Evolutionary conservation across 1,140 invertebrate species (phyloP).

Genomic region (Pantala flavescens): DNA sequence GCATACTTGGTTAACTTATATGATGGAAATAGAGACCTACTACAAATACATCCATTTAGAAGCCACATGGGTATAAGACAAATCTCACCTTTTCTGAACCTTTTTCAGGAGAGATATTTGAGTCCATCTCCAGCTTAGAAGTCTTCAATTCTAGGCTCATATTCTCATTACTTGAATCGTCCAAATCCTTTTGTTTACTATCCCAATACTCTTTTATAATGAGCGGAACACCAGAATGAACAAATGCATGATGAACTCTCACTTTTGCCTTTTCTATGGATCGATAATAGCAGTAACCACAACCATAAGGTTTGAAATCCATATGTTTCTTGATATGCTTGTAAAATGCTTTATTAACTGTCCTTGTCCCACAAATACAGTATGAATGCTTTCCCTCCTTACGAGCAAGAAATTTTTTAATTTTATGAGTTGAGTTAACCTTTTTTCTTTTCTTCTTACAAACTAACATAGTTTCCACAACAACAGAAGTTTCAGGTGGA

Average conservation of each 20-base stretch:
- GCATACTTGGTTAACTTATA: too few relatives aligned
- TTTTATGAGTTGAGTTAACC: background rate
- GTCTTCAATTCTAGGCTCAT: background rate
- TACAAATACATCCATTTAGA: too few relatives aligned
- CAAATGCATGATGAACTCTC: conserved; percentile 18
- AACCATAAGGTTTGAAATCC: conserved; percentile 17
- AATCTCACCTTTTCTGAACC: too few relatives aligned
- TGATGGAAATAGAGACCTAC: too few relatives aligned
- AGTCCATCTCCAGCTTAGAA: too few relatives aligned
- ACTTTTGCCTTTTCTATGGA: conserved; percentile 21
- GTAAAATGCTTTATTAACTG: conserved; percentile 19
- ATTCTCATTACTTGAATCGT: background rate
- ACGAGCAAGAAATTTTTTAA: conserved; percentile 11
- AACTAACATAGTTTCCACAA: too few relatives aligned
- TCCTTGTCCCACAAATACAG: conserved; percentile 14
- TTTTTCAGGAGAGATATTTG: too few relatives aligned
- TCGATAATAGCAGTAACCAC: conserved; percentile 21
- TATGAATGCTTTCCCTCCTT: conserved; percentile 1
- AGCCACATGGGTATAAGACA: too few relatives aligned
- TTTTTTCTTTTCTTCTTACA: background rate
- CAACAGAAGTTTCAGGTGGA: too few relatives aligned
- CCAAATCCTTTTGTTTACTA: background rate
- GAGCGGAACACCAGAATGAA: conserved; percentile 19
- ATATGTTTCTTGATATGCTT: conserved; percentile 21
- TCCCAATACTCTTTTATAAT: conserved; percentile 14